phyloP scores from a whole-genome alignment of 2,888 invertebrate species.

The Microplitis deprimator region DNA sequence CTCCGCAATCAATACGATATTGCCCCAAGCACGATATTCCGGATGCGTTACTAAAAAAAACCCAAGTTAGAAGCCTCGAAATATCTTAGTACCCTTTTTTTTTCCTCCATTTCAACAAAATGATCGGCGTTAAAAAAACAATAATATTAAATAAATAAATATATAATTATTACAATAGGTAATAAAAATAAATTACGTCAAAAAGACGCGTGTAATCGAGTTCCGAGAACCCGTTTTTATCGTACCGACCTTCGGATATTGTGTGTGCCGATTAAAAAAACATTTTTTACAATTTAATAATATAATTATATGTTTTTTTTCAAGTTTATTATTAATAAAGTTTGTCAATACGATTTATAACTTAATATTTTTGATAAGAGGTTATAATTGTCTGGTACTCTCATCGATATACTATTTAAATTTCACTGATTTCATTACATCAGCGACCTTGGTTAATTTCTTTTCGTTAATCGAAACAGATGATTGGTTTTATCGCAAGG shows the following conservation, averaged over 20 bases:
- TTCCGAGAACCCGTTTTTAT: conserved; percentile 14
- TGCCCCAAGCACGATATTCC: conserved; percentile 65
- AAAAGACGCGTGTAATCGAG: background rate
- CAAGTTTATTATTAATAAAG: background rate
- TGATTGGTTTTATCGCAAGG: conserved; percentile 28
- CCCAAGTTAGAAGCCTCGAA: background rate
- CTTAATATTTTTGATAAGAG: background rate
- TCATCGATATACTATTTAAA: background rate
- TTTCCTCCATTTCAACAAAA: background rate
- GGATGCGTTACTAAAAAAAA: conserved; percentile 60
- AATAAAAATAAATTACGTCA: background rate
- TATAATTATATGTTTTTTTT: background rate
- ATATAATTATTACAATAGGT: background rate
- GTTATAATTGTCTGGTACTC: conserved; percentile 2
- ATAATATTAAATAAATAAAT: background rate
- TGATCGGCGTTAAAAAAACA: no score
- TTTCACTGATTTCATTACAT: conserved; percentile 20
- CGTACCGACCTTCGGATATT: conserved; percentile 24
- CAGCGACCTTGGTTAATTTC: conserved; percentile 14
- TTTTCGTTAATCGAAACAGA: background rate
- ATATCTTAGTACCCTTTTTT: background rate
- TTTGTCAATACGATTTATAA: background rate
- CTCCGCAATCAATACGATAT: conserved; percentile 69
- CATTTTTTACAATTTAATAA: background rate
- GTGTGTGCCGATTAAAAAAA: conserved; percentile 8